phyloP scores from a whole-genome alignment of 2,113 vertebrate species.

The Hippolais icterina region DNA sequence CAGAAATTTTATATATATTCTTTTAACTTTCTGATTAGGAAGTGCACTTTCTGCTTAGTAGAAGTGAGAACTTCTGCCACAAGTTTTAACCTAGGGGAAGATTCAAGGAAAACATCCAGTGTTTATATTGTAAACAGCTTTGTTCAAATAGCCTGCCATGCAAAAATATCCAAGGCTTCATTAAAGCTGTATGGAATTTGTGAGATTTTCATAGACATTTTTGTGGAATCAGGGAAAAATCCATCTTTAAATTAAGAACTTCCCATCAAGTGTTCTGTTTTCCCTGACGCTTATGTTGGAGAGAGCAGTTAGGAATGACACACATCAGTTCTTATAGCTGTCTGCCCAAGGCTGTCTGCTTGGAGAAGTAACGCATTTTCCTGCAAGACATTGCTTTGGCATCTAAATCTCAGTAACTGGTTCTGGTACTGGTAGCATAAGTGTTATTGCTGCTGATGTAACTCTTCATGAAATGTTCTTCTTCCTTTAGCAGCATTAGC shows the following conservation, averaged over 20 bases:
- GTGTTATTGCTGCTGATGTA: slow-evolving; percentile 46
- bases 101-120: neutral
- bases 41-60: neutral
- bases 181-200: neutral
- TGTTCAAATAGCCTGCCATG: neutral
- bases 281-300: neutral
- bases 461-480: slow-evolving; percentile 16
- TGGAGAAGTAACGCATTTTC: neutral
- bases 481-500: slow-evolving; percentile 38
- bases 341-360: slow-evolving; percentile 37
- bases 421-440: slow-evolving; percentile 60
- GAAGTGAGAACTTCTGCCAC: neutral
- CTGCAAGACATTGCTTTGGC: slow-evolving; percentile 48
- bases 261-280: neutral
- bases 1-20: neutral
- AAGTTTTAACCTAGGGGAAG: neutral
- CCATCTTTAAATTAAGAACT: neutral
- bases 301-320: slow-evolving; percentile 42
- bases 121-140: neutral
- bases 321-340: slow-evolving; percentile 51
- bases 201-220: neutral
- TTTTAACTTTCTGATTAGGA: neutral
- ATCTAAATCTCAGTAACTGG: slow-evolving; percentile 54
- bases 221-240: slow-evolving; percentile 16
- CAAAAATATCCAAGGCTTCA: neutral